Evolutionary conservation across 2,888 invertebrate species (phyloP), one percentile per base, ranked within the genome.

Genomic region (Pristionchus arcanus): DNA sequence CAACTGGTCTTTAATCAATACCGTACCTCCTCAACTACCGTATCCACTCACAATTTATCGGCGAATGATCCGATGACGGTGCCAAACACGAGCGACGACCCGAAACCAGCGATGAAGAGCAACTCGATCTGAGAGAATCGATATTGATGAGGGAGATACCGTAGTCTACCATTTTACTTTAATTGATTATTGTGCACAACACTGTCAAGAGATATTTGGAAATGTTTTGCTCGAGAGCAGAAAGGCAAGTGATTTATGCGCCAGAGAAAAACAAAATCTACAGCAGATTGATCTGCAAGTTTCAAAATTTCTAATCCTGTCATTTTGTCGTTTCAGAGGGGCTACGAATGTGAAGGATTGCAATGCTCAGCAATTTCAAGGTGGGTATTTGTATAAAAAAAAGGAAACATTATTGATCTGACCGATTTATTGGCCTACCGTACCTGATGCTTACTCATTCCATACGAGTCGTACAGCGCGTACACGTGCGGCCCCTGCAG

Each of bases 401-500:
- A 42, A 42, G 11, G 11, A 49, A 49, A 7, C 42, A 49, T 11
- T 49, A 21, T 19, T 0, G 21, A 55, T 21, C 2, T 21, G 49
- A 25, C 25, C 5, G 25, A 25, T n/a, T 63, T n/a, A 5, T 68
- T 7, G 55, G 28, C 71, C n/a, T 66, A 71, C 31, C 53, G 63
- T 55, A 34, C 92, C 77, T 95, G 94, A 90, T 95, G 95, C 84
- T 95, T 95, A 19, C 95, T 93, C 96, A 96, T 96, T 9, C 95
- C 95, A 93, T 96, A 96, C 91, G 95, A 95, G 84, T 96, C 95
- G 92, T 96, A 96, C 86, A 96, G 93, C 5, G 96, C 96, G 93
- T 96, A 96, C 53, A 96, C 96, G 94, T 96, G 96, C 0, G 96
- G 96, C 0, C 96, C 96, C 93, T 96, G 96, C 63, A 96, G 93